These are phyloP conservation scores for Ceratina calcarata DNA, from an alignment of 1,140 invertebrate genomes.

Conservation along the genomic window DNA sequence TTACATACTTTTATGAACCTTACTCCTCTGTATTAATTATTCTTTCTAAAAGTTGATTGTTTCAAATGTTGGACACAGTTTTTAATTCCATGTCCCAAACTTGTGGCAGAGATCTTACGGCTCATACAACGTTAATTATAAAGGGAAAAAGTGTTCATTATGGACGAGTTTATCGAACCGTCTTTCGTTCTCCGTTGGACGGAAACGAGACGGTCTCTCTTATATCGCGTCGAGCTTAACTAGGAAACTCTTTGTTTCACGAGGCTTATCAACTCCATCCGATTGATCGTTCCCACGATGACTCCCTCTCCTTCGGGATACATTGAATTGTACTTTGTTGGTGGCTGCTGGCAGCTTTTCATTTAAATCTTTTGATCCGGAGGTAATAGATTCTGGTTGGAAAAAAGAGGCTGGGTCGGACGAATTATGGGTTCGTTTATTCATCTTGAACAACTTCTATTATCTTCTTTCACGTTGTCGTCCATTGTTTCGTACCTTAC, in stretches of 20 bases:
- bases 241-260: neutral
- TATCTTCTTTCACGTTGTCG: neutral
- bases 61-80: no score
- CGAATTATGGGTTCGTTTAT: constrained; percentile 3
- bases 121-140: constrained; percentile 16
- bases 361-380: neutral
- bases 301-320: neutral
- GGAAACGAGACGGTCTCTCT: neutral
- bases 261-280: neutral
- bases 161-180: constrained; percentile 30
- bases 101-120: neutral
- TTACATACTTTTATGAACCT: no score
- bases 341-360: neutral
- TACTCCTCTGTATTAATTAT: no score
- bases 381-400: neutral
- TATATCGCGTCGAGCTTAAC: neutral
- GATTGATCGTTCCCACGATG: neutral
- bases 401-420: neutral
- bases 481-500: neutral
- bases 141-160: constrained; percentile 7
- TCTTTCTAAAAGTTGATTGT: no score
- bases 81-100: no score
- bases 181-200: neutral
- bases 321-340: neutral
- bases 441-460: neutral